Evolutionary conservation across 2,797 vertebrate species (phyloP).

Genomic region (Halcyon leucocephala): DNA sequence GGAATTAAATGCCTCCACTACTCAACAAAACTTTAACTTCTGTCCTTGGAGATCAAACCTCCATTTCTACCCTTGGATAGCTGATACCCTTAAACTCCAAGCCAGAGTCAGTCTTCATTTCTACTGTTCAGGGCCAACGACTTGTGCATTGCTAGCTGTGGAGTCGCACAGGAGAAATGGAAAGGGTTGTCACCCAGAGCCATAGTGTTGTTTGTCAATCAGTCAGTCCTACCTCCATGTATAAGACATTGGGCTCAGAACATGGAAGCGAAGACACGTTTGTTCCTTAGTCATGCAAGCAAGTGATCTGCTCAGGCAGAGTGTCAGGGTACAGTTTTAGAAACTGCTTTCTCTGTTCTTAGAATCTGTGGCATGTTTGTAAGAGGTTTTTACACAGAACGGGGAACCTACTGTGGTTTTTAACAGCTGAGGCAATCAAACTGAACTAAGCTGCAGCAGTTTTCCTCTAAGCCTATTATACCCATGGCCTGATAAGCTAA

Average conservation of each 20-base stretch:
- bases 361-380: background rate
- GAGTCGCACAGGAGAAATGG: background rate
- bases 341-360: background rate
- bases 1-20: background rate
- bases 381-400: background rate
- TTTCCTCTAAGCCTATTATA: background rate
- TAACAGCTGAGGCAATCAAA: background rate
- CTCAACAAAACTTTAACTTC: background rate
- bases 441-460: background rate
- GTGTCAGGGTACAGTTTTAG: background rate
- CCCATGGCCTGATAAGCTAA: background rate
- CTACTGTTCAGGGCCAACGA: background rate
- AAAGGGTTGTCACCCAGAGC: background rate
- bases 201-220: fast-evolving
- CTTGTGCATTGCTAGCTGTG: background rate
- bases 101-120: background rate
- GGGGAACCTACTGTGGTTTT: background rate
- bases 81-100: background rate
- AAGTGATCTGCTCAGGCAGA: background rate
- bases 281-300: background rate
- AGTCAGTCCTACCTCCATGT: background rate
- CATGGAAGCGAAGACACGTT: background rate
- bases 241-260: fast-evolving
- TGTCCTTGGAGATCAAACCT: background rate
- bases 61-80: background rate